phyloP scores from a whole-genome alignment of 2,797 vertebrate genomes.

The Alfaro cultratus region DNA sequence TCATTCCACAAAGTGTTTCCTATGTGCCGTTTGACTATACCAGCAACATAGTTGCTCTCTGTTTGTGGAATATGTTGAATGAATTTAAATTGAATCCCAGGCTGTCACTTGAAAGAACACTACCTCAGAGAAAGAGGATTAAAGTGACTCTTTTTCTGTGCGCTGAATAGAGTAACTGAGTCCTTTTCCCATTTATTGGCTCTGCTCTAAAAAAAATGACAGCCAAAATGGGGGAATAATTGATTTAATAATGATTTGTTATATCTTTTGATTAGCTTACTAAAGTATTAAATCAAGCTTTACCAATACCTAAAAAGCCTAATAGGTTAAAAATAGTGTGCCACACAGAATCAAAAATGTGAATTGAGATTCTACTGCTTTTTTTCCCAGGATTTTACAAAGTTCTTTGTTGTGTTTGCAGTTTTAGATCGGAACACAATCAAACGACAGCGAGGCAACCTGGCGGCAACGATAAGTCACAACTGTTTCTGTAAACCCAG shows the following conservation, averaged over 20 bases:
- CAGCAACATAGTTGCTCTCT: slow-evolving; percentile 1
- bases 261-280: background rate
- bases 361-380: background rate
- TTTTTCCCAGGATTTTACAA: background rate
- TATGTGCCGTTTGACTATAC: slow-evolving; percentile 21
- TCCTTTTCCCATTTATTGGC: slow-evolving; percentile 8
- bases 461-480: slow-evolving; percentile 48
- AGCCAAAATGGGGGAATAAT: background rate
- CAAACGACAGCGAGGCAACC: slow-evolving; percentile 27
- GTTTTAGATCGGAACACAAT: slow-evolving; percentile 12
- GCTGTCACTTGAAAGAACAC: slow-evolving; percentile 40
- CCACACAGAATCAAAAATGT: background rate
- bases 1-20: slow-evolving; percentile 12
- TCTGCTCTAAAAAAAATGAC: background rate
- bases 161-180: slow-evolving; percentile 13
- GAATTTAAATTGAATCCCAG: slow-evolving; percentile 46
- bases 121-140: slow-evolving; percentile 43
- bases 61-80: slow-evolving; percentile 35
- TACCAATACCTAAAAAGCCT: background rate
- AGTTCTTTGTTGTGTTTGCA: slow-evolving; percentile 3
- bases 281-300: background rate
- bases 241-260: background rate
- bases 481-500: slow-evolving; percentile 41
- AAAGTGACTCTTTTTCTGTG: slow-evolving; percentile 21
- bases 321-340: background rate